Percentiles rank a stretch among this genome's conserved stretches.
These are phyloP conservation scores for Tineola bisselliella DNA, from an alignment of 2,888 invertebrate genomes.

Conservation along the genomic window DNA sequence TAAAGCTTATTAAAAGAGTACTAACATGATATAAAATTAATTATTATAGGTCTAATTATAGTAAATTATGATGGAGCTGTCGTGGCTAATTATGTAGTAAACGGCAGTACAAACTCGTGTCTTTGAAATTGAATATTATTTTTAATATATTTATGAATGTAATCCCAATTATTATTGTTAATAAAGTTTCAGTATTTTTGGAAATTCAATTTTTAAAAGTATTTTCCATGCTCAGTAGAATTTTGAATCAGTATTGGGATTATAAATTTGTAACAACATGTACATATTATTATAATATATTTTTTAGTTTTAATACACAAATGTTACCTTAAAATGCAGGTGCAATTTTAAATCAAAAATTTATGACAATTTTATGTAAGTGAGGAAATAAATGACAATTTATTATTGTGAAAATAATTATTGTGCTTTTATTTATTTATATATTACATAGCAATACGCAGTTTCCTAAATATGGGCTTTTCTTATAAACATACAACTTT, in stretches of 20 bases:
- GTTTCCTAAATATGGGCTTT: too few species aligned
- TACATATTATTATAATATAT: conserved; percentile 3
- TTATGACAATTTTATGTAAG: conserved; percentile 1
- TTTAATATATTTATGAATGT: neutral
- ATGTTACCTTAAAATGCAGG: neutral
- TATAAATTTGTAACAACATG: neutral
- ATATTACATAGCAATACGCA: neutral
- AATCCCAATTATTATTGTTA: neutral
- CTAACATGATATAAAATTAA: conserved; percentile 3
- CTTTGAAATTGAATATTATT: conserved; percentile 13
- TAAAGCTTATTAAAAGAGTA: neutral
- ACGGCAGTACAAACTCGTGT: conserved; percentile 18
- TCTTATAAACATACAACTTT: too few species aligned
- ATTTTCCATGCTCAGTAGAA: neutral
- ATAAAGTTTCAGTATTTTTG: neutral
- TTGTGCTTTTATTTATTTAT: conserved; percentile 18
- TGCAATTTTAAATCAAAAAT: conserved; percentile 5
- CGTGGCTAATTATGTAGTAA: neutral
- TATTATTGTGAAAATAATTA: conserved; percentile 44
- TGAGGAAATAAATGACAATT: conserved; percentile 30
- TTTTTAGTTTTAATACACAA: neutral
- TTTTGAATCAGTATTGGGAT: neutral
- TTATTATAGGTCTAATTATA: neutral
- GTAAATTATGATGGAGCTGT: neutral
- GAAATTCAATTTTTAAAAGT: neutral